A percentile compares a stretch with the other conserved stretches of the same genome.
Evolutionary conservation across 2,888 invertebrate genomes (phyloP).

Genomic region (Idaea straminata): DNA sequence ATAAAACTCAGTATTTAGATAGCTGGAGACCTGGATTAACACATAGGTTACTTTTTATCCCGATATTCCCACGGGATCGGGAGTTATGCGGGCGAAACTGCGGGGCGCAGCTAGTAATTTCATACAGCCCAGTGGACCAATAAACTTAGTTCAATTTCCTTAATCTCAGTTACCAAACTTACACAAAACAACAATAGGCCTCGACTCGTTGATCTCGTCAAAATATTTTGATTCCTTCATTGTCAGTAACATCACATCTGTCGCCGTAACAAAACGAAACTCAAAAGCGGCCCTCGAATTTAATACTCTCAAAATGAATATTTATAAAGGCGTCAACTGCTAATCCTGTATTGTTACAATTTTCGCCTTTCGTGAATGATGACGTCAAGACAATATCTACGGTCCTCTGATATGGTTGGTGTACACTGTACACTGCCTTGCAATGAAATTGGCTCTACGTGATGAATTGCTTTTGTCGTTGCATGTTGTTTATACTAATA

Average conservation of each 20-base stretch:
- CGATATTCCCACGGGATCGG: conserved; percentile 26
- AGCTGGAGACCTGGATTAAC: too few species aligned
- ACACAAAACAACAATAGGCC: conserved; percentile 10
- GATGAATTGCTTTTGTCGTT: too few species aligned
- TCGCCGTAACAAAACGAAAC: conserved; percentile 64
- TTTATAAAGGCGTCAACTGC: conserved; percentile 78
- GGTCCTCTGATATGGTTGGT: conserved; percentile 42
- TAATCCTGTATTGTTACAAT: conserved; percentile 75
- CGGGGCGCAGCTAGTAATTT: neutral
- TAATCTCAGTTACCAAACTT: neutral
- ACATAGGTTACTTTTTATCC: too few species aligned
- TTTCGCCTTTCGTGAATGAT: conserved; percentile 71
- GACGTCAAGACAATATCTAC: conserved; percentile 70
- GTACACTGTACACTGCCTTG: conserved; percentile 55
- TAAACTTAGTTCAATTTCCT: neutral
- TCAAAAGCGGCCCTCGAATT: conserved; percentile 59
- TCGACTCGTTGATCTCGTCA: conserved; percentile 19
- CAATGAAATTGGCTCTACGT: neutral
- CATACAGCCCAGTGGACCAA: neutral
- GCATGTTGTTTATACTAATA: too few species aligned
- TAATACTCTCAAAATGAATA: conserved; percentile 71
- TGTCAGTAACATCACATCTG: conserved; percentile 58
- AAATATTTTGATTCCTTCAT: conserved; percentile 29
- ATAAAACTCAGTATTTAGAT: too few species aligned
- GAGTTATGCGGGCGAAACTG: too few species aligned